Conservation (phyloP, 2,797 vertebrate species). For the Arctocebus calabarensis region DNA sequence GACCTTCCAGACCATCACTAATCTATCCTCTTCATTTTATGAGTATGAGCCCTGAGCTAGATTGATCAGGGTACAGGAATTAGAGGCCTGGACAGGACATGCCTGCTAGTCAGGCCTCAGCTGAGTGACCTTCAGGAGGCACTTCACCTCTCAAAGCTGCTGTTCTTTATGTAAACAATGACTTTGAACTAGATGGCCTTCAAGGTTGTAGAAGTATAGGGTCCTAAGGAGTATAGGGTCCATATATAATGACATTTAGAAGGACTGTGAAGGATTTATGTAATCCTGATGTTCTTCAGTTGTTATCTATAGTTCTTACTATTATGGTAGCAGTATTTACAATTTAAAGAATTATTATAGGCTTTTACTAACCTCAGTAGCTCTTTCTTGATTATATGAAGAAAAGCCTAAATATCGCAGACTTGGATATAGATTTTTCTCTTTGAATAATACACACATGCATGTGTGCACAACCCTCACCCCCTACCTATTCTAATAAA, state of each 20-base stretch:
- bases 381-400: slow-evolving; percentile 28
- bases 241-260: slow-evolving; percentile 15
- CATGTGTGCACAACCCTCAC: too few species aligned
- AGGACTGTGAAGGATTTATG: slow-evolving; percentile 27
- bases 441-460: slow-evolving; percentile 2
- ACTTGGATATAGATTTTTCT: slow-evolving; percentile 45
- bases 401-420: slow-evolving; percentile 24
- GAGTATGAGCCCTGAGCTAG: background rate
- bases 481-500: slow-evolving; percentile 40
- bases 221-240: too few species aligned
- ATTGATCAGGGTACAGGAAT: background rate
- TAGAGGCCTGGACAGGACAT: background rate
- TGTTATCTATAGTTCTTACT: background rate
- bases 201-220: slow-evolving; percentile 41
- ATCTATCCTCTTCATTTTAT: slow-evolving; percentile 19
- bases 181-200: slow-evolving; percentile 40
- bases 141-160: background rate
- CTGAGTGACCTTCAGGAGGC: background rate
- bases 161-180: background rate
- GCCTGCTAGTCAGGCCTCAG: background rate
- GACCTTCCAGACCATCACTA: background rate
- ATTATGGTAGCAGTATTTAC: slow-evolving; percentile 17
- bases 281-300: slow-evolving; percentile 68
- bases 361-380: slow-evolving; percentile 28
- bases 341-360: slow-evolving; percentile 56